Evolutionary conservation across 2,113 vertebrate genomes (phyloP).

Genomic region (Stercorarius parasiticus): DNA sequence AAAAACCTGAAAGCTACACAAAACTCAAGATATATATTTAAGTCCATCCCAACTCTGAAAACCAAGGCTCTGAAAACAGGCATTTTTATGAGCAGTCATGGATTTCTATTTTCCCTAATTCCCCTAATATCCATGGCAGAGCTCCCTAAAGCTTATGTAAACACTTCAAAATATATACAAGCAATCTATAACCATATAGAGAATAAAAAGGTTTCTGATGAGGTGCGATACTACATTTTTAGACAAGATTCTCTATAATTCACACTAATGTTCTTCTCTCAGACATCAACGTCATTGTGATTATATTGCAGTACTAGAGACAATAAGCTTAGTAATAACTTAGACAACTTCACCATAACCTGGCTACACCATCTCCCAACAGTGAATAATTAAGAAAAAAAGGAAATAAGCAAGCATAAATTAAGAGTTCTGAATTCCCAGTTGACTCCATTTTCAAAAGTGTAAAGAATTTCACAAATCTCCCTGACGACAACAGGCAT

Average conservation of each 20-base stretch:
- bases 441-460: neutral
- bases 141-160: neutral
- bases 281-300: neutral
- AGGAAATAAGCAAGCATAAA: fast-evolving
- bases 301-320: neutral
- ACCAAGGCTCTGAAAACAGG: neutral
- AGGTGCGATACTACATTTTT: neutral
- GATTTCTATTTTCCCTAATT: neutral
- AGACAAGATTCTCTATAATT: neutral
- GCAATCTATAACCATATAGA: neutral
- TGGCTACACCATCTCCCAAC: neutral
- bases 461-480: neutral
- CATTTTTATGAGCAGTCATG: neutral
- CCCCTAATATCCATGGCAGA: neutral
- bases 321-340: neutral
- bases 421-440: neutral
- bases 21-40: neutral
- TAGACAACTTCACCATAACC: neutral
- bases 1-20: neutral
- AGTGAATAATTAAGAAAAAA: neutral
- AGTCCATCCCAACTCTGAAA: neutral
- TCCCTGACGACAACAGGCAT: neutral
- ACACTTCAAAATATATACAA: neutral
- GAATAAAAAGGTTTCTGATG: neutral
- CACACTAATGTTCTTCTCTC: neutral